Conservation (phyloP, 2,888 invertebrate genomes). For the Smittia sp. region DNA sequence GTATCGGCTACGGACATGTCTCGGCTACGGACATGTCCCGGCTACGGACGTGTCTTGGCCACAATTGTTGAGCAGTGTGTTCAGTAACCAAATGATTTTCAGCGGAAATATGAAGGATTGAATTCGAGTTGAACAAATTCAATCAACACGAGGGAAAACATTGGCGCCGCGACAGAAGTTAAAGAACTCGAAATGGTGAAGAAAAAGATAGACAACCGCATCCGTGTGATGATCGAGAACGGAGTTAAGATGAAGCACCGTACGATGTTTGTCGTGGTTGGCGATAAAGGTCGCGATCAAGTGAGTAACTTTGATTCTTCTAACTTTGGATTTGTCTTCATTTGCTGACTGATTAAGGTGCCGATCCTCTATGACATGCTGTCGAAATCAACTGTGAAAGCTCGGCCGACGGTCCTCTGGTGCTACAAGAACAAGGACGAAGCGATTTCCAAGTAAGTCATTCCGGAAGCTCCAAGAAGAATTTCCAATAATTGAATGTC, state of each 20-base stretch:
- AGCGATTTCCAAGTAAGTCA: constrained; percentile 74
- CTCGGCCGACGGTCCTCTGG: constrained; percentile 94
- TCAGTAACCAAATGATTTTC: neutral
- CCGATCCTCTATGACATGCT: constrained; percentile 97
- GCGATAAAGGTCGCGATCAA: constrained; percentile 94
- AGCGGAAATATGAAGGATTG: neutral
- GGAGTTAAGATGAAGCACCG: constrained; percentile 87
- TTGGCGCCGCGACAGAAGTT: neutral
- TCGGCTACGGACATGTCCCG: too few species aligned
- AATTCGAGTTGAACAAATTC: neutral
- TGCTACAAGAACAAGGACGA: constrained; percentile 95
- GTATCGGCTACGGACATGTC: too few species aligned
- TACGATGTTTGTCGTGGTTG: constrained; percentile 91
- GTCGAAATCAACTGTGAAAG: constrained; percentile 88
- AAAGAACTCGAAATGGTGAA: constrained; percentile 67
- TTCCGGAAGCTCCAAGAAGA: neutral
- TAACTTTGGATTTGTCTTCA: neutral
- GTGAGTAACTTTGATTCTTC: constrained; percentile 54
- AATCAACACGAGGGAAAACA: neutral
- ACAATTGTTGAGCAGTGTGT: too few species aligned
- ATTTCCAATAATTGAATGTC: constrained; percentile 30
- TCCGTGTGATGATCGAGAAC: constrained; percentile 94
- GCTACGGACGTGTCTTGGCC: too few species aligned
- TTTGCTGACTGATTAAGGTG: constrained; percentile 61
- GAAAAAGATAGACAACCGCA: constrained; percentile 95